A percentile compares a stretch with the other conserved stretches of the same genome.
phyloP scores from a whole-genome alignment of 2,797 vertebrate genomes.

The Anabacerthia variegaticeps region DNA sequence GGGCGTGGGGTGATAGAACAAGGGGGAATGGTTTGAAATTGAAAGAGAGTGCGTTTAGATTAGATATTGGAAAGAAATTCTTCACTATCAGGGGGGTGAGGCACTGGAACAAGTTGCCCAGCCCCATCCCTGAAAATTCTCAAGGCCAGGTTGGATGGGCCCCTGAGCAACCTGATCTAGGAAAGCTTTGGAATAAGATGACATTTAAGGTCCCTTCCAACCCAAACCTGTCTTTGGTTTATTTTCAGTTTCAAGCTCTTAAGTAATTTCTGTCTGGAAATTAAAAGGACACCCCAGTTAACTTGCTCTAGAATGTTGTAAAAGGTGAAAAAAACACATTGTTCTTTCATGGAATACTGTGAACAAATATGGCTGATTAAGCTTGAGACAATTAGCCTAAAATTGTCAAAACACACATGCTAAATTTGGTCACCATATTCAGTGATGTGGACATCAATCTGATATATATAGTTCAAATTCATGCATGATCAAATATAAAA shows the following conservation, averaged over 20 bases:
- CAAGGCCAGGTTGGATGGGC: background rate
- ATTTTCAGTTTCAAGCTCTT: background rate
- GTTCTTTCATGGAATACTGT: background rate
- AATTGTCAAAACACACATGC: background rate
- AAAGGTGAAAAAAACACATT: background rate
- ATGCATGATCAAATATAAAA: background rate
- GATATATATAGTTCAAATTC: background rate
- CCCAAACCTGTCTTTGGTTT: background rate
- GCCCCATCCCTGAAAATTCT: background rate
- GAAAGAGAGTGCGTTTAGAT: background rate
- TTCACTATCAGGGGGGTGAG: rapidly evolving
- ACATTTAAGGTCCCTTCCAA: background rate
- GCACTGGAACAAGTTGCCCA: background rate
- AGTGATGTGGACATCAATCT: background rate
- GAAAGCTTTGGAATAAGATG: background rate
- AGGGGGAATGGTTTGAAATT: background rate
- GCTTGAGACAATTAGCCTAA: background rate
- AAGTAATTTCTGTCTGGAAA: background rate
- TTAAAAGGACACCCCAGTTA: background rate
- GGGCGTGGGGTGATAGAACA: background rate
- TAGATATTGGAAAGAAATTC: background rate
- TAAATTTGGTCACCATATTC: background rate
- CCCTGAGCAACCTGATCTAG: background rate
- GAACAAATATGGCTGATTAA: background rate
- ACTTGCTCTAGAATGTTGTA: background rate